Evolutionary conservation across 2,888 invertebrate species (phyloP).

Genomic region (Aleiodes leptofemur): DNA sequence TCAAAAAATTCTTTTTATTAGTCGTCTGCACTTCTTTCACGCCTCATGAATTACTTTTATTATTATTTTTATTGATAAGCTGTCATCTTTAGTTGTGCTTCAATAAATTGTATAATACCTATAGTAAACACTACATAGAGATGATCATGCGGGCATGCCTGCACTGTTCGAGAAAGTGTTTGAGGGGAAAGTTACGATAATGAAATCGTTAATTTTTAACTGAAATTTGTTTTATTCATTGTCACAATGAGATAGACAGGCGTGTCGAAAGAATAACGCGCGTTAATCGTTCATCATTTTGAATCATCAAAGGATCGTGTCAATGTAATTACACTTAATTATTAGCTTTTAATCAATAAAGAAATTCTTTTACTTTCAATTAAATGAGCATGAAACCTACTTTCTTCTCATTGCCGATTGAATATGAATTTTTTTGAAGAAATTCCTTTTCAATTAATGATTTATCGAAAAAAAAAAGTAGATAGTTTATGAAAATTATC

Average conservation of each 20-base stretch:
- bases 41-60: slow-evolving; percentile 29
- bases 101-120: slow-evolving; percentile 35
- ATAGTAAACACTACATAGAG: slow-evolving; percentile 26
- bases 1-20: not conserved
- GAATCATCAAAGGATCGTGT: no score
- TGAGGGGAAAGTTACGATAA: slow-evolving; percentile 42
- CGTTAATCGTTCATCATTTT: no score
- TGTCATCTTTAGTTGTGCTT: slow-evolving; percentile 39
- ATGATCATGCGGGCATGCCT: slow-evolving; percentile 42
- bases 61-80: slow-evolving; percentile 18
- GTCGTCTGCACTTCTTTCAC: not conserved
- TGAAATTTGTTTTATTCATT: not conserved
- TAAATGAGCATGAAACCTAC: slow-evolving; percentile 16
- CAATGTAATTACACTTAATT: no score
- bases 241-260: no score
- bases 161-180: slow-evolving; percentile 41
- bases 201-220: slow-evolving; percentile 29
- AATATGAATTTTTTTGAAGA: slow-evolving; percentile 1
- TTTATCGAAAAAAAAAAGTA: slow-evolving; percentile 7
- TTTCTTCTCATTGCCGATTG: slow-evolving; percentile 25
- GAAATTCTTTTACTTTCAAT: not conserved
- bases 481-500: not conserved
- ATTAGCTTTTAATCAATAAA: not conserved
- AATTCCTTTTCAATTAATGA: slow-evolving; percentile 18
- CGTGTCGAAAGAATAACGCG: no score